Evolutionary conservation across 2,113 vertebrate genomes (phyloP).

Genomic region (Spea multiplicata): DNA sequence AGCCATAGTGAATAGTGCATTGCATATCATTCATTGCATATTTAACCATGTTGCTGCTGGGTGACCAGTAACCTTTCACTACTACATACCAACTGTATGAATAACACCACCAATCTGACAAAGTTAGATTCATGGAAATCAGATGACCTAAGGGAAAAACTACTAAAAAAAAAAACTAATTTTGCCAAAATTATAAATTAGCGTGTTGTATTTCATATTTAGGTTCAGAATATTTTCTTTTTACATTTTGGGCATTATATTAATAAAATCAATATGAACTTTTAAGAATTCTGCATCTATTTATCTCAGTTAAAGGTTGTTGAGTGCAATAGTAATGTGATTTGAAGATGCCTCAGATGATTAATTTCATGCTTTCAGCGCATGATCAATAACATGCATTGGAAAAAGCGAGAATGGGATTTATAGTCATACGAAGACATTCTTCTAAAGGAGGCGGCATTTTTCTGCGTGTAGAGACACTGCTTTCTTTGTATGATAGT

Average conservation of each 20-base stretch:
- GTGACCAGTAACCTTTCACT: too few relatives aligned
- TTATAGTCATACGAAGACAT: neutral
- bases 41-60: too few relatives aligned
- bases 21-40: too few relatives aligned
- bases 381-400: neutral
- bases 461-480: too few relatives aligned
- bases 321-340: neutral
- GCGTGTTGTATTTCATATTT: neutral
- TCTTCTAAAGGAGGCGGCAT: neutral
- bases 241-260: neutral
- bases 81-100: too few relatives aligned
- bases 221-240: too few relatives aligned
- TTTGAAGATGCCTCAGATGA: neutral
- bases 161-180: neutral
- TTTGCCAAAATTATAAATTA: neutral
- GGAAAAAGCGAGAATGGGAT: too few relatives aligned
- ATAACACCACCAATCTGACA: too few relatives aligned
- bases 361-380: neutral
- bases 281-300: neutral
- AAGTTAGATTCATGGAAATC: neutral
- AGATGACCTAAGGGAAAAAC: neutral
- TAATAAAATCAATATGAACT: constrained; percentile 13
- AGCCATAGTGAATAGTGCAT: too few relatives aligned
- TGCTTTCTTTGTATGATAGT: too few relatives aligned
- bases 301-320: constrained; percentile 1